Evolutionary conservation across 2,797 vertebrate species (phyloP).

Genomic region (Liparis tanakae): DNA sequence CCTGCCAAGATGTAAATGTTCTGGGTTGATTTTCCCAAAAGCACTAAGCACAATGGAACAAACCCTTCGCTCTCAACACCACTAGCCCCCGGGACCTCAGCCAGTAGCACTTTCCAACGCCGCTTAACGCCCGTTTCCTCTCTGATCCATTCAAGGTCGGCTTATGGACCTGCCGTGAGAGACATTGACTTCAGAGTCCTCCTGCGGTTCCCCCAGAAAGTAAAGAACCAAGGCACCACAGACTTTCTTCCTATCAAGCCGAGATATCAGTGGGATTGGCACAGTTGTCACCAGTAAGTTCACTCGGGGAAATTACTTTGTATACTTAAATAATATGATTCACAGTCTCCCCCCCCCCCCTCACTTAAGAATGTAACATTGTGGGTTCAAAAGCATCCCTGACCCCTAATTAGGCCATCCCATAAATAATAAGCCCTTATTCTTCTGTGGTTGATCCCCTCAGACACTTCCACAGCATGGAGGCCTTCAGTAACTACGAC

Average conservation of each 20-base stretch:
- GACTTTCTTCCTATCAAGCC: conserved; percentile 89
- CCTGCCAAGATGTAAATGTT: conserved; percentile 74
- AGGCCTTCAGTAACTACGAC: conserved; percentile 90
- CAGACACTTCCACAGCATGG: conserved; percentile 92
- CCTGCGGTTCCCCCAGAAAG: conserved; percentile 89
- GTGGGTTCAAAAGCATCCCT: neutral
- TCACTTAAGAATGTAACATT: conserved; percentile 6
- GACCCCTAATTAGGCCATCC: too few relatives aligned
- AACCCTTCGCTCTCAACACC: conserved; percentile 54
- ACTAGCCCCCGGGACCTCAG: conserved; percentile 30
- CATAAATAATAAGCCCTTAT: neutral
- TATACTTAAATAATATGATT: conserved; percentile 4
- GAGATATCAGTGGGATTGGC: conserved; percentile 89
- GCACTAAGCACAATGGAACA: conserved; percentile 66
- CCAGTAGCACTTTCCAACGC: conserved; percentile 47
- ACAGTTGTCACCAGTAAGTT: conserved; percentile 91
- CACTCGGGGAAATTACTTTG: conserved; percentile 3
- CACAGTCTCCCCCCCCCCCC: neutral
- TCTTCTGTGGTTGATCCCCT: neutral
- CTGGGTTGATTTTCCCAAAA: conserved; percentile 72
- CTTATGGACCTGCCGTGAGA: conserved; percentile 79
- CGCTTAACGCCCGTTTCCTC: conserved; percentile 46
- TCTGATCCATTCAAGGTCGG: conserved; percentile 79
- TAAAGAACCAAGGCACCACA: conserved; percentile 87
- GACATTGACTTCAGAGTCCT: conserved; percentile 86